These are phyloP conservation scores for Argya squamiceps DNA, from an alignment of 2,797 vertebrate genomes.

Conservation along the genomic window DNA sequence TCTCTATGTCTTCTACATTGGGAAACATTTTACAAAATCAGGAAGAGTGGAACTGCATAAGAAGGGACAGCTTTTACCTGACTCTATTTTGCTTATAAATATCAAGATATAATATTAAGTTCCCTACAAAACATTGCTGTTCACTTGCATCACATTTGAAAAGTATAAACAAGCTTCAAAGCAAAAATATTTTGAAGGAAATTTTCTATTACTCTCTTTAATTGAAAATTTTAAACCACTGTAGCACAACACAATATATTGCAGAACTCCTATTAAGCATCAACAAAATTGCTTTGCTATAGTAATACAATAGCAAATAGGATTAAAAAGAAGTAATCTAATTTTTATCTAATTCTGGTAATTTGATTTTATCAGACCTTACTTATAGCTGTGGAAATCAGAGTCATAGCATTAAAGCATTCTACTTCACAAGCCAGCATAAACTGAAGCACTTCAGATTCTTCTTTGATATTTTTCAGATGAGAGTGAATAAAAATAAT, in stretches of 20 bases:
- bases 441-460: not conserved
- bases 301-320: not conserved
- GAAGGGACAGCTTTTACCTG: not conserved
- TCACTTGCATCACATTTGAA: not conserved
- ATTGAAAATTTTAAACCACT: not conserved
- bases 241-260: not conserved
- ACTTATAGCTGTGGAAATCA: not conserved
- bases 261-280: not conserved
- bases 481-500: not conserved
- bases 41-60: not conserved
- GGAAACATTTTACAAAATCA: not conserved
- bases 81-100: not conserved
- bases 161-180: not conserved
- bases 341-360: conserved; percentile 32
- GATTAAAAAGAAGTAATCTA: conserved; percentile 10
- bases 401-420: not conserved
- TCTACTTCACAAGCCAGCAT: not conserved
- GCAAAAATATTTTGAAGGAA: not conserved
- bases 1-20: not conserved
- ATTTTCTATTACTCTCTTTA: not conserved
- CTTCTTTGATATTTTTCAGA: not conserved
- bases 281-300: not conserved
- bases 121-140: not conserved
- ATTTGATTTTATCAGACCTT: conserved; percentile 26
- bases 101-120: not conserved